Evolutionary conservation across 1,140 invertebrate genomes (phyloP), one percentile per base, ranked within the genome.

Genomic region (Ganaspis sp.): DNA sequence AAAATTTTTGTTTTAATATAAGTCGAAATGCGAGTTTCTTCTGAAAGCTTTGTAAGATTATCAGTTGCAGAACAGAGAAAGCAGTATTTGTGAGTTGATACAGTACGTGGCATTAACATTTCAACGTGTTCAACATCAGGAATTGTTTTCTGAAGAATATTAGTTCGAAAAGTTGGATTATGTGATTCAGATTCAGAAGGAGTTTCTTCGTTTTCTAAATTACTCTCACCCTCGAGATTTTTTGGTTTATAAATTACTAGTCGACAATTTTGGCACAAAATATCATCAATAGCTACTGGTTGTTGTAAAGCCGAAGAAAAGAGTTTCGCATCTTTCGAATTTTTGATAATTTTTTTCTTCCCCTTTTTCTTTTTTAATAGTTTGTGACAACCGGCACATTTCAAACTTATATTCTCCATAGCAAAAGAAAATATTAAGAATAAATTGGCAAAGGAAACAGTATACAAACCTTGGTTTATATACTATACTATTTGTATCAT

Each of bases 1-100:
- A 75, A 79, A 58, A 80, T 37, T 38, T 70, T 49, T 49, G 40
- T 58, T 75, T 73, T 74, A 12, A 71, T 70, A 69, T 75, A 75
- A 34, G 73, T 45, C 38, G 76, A 34, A 37, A 69, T 40, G 29
- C 75, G 75, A 26, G 64, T 58, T 58, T 82, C 72, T 64, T 70
- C 38, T 3, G 78, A 70, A 76, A 81, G 45, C 6, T 75, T 53
- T 26, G 54, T 69, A 15, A 74, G 29, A 69, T 76, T n/a, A 11
- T 70, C 72, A 40, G 45, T 70, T 34, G 19, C 54, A 29, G n/a
- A 71, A 77, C 73, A 81, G 38, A 78, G 8, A 64, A 72, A 81
- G 69, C 75, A 81, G 11, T 42, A 42, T 42, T 42, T 42, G 11
- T 42, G 40, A 42, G 40, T 42, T 1, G 40, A 4, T 42, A 42